These are phyloP conservation scores for Yponomeuta malinellus DNA, from an alignment of 2,888 invertebrate species.

Conservation along the genomic window DNA sequence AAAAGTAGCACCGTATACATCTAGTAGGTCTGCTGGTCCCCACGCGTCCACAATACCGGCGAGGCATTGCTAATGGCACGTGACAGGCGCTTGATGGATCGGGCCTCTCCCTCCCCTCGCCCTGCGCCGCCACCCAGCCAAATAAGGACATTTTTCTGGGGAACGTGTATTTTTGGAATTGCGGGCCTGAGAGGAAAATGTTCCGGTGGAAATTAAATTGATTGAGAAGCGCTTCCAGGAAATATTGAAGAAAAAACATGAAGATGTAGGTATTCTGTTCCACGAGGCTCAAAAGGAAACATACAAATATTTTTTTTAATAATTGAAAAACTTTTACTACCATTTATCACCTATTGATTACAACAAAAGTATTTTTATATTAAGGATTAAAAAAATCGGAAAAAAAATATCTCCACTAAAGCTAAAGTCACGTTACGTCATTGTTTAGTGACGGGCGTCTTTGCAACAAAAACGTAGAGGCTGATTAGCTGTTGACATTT, in stretches of 20 bases:
- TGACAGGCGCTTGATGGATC: conserved; percentile 71
- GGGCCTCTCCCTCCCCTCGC: conserved; percentile 31
- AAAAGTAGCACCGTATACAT: not conserved
- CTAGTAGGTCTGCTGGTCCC: not conserved
- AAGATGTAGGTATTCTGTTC: not conserved
- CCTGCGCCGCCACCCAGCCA: conserved; percentile 20
- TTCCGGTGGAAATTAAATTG: not conserved
- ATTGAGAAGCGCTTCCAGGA: not conserved
- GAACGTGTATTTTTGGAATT: not conserved
- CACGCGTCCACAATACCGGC: conserved; percentile 16
- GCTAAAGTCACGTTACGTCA: too few relatives aligned
- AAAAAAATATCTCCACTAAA: too few relatives aligned
- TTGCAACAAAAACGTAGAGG: too few relatives aligned
- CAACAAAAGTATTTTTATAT: too few relatives aligned
- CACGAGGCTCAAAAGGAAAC: not conserved
- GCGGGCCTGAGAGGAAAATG: not conserved
- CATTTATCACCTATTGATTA: too few relatives aligned
- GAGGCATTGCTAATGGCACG: conserved; percentile 69
- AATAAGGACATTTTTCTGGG: not conserved
- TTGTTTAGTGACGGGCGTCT: too few relatives aligned
- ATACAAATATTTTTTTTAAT: too few relatives aligned
- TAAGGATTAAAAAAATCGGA: too few relatives aligned
- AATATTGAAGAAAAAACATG: not conserved
- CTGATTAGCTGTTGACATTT: too few relatives aligned
- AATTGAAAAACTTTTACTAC: too few relatives aligned